Percentiles rank a stretch among this genome's conserved stretches.
phyloP scores from a whole-genome alignment of 1,140 invertebrate species.

The Drosophila bocki region DNA sequence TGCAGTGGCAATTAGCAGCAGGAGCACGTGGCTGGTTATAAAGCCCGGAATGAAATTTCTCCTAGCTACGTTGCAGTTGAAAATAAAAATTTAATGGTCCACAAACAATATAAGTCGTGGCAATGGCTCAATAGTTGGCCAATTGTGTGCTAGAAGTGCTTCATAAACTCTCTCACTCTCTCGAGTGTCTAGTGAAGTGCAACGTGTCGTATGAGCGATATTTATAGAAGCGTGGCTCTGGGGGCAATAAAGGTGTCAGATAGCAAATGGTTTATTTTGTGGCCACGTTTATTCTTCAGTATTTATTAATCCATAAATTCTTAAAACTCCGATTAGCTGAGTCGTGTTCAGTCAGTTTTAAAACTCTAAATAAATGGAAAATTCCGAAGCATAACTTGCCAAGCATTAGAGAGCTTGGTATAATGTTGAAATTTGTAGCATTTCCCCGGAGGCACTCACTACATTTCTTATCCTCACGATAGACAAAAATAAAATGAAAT shows the following conservation, averaged over 20 bases:
- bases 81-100: conserved; percentile 48
- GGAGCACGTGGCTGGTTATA: conserved; percentile 54
- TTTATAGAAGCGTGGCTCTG: conserved; percentile 58
- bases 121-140: conserved; percentile 30
- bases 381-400: conserved; percentile 18
- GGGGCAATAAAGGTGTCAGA: conserved; percentile 52
- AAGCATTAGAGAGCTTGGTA: conserved; percentile 5
- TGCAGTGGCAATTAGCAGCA: conserved; percentile 60
- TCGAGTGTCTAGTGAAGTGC: conserved; percentile 33
- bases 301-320: conserved; percentile 1
- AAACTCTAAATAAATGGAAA: conserved; percentile 10
- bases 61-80: conserved; percentile 56
- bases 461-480: conserved; percentile 7
- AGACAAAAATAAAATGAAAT: conserved; percentile 55
- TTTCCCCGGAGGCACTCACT: conserved; percentile 18
- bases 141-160: conserved; percentile 51
- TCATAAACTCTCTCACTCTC: conserved; percentile 58
- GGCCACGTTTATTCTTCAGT: no score
- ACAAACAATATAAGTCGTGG: conserved; percentile 1
- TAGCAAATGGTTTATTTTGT: not conserved
- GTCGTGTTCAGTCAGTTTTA: conserved; percentile 1
- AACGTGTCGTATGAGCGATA: conserved; percentile 68
- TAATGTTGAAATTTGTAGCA: conserved; percentile 33
- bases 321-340: not conserved
- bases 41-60: conserved; percentile 53